phyloP scores from a whole-genome alignment of 2,888 invertebrate genomes.

The Galeruca laticollis region DNA sequence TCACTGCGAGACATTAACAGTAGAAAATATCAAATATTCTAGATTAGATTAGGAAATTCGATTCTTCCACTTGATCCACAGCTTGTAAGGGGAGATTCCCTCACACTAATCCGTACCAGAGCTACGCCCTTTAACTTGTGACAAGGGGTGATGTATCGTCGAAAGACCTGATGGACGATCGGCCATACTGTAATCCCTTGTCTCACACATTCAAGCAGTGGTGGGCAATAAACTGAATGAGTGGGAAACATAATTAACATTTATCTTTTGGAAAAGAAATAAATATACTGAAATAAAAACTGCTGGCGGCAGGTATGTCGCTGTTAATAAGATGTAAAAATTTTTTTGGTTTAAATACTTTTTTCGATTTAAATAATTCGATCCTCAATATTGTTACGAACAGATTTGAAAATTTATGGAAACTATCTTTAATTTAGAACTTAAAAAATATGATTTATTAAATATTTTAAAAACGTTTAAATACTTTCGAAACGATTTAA shows the following conservation, averaged over 20 bases:
- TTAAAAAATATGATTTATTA: too few species aligned
- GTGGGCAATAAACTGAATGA: background rate
- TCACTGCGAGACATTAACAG: background rate
- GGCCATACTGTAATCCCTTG: conserved; percentile 5
- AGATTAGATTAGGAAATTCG: conserved; percentile 13
- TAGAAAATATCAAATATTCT: conserved; percentile 21
- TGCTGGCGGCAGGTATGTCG: too few species aligned
- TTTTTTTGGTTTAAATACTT: too few species aligned
- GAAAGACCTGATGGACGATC: conserved; percentile 16
- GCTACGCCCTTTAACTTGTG: conserved; percentile 17
- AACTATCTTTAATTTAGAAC: too few species aligned
- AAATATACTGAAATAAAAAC: too few species aligned
- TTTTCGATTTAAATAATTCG: too few species aligned
- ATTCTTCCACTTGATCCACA: conserved; percentile 28
- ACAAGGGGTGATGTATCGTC: conserved; percentile 21
- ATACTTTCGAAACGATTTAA: too few species aligned
- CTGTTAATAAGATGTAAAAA: too few species aligned
- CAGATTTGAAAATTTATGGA: too few species aligned
- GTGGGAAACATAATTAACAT: background rate
- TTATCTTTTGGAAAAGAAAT: background rate
- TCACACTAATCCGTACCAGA: conserved; percentile 19
- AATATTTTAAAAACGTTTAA: too few species aligned
- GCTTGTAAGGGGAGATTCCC: conserved; percentile 14
- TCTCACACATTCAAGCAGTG: conserved; percentile 8
- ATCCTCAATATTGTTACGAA: too few species aligned